A percentile compares a stretch with the other conserved stretches of the same genome.
Evolutionary conservation across 2,797 vertebrate species (phyloP).

Genomic region (Danio tinwini): DNA sequence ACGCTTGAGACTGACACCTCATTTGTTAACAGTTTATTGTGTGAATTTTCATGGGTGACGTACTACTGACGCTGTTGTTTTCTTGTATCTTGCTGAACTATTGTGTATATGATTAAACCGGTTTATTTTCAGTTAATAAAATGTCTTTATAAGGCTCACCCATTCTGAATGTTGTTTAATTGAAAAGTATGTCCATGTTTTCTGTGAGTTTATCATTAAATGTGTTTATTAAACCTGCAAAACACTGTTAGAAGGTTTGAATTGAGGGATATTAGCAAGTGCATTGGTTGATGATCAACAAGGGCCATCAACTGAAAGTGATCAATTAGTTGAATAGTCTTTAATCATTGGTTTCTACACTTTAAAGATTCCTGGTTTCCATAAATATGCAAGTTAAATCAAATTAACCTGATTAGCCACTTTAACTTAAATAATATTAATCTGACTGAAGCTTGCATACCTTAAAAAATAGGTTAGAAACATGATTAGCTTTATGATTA

Average conservation of each 20-base stretch:
- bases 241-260: background rate
- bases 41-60: slow-evolving; percentile 38
- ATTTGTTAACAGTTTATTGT: background rate
- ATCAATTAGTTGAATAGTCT: background rate
- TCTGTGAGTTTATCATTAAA: background rate
- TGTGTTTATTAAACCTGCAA: slow-evolving; percentile 19
- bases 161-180: slow-evolving; percentile 16
- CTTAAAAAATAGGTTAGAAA: no score
- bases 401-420: no score
- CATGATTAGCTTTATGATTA: no score
- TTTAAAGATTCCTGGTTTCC: no score
- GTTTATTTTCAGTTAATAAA: slow-evolving; percentile 54
- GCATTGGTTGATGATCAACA: background rate
- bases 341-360: background rate
- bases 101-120: background rate
- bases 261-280: background rate
- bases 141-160: slow-evolving; percentile 29
- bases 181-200: background rate
- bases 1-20: slow-evolving; percentile 13
- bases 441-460: no score
- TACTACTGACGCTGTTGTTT: slow-evolving; percentile 40
- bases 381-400: no score
- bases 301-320: background rate
- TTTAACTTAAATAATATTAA: no score
- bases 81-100: background rate